Conservation (phyloP, 2,888 invertebrate genomes). For the Chymomyza procnemis region DNA sequence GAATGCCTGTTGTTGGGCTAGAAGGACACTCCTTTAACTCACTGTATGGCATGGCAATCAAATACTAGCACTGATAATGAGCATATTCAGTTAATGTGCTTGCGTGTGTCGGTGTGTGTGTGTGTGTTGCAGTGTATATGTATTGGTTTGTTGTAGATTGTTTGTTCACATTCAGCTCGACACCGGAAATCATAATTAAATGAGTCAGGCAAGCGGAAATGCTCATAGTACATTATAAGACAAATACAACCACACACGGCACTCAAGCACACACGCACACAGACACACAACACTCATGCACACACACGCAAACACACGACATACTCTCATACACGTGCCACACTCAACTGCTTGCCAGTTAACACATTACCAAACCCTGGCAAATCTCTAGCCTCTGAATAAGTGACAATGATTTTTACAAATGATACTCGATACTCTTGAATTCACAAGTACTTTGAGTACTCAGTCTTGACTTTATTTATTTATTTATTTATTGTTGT, state of each 20-base stretch:
- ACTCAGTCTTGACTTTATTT: neutral
- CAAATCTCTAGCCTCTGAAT: too few relatives aligned
- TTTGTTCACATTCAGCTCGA: conserved; percentile 10
- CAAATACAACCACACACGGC: neutral
- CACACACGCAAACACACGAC: conserved; percentile 4
- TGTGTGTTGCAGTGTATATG: neutral
- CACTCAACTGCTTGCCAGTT: neutral
- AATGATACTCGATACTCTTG: neutral
- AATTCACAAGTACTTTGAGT: neutral
- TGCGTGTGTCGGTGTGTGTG: conserved; percentile 13
- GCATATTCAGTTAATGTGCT: conserved; percentile 12
- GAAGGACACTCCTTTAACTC: conserved; percentile 18
- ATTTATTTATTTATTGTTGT: too few relatives aligned
- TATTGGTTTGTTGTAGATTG: neutral
- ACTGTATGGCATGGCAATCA: conserved; percentile 44
- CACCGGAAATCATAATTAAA: conserved; percentile 66
- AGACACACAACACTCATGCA: conserved; percentile 5
- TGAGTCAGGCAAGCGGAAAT: conserved; percentile 60
- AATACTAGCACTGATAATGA: conserved; percentile 43
- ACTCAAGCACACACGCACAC: neutral
- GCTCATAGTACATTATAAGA: conserved; percentile 23
- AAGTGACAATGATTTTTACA: neutral
- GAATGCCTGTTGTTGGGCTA: conserved; percentile 46
- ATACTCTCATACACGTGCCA: neutral
- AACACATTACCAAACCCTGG: neutral